phyloP scores from a whole-genome alignment of 2,888 invertebrate species.

The Agrotis segetum region DNA sequence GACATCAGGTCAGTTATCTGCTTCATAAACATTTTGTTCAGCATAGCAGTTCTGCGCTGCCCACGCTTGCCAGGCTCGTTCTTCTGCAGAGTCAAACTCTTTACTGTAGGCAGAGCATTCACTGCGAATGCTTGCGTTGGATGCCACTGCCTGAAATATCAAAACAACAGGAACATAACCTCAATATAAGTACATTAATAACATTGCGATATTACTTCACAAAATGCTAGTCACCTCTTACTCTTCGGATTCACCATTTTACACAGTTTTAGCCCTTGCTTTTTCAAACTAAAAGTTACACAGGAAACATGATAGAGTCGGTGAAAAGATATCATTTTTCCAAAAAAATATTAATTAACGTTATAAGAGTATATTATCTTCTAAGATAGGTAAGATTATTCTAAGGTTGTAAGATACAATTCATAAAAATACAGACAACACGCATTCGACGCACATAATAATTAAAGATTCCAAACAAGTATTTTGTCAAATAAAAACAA shows the following conservation, averaged over 20 bases:
- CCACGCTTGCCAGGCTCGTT: conserved; percentile 89
- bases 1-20: conserved; percentile 95
- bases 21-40: conserved; percentile 96
- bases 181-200: conserved; percentile 44
- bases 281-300: conserved; percentile 75
- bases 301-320: conserved; percentile 80
- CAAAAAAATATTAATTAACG: conserved; percentile 14
- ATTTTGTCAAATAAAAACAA: conserved; percentile 29
- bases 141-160: conserved; percentile 80
- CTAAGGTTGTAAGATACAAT: conserved; percentile 26
- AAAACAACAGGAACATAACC: conserved; percentile 55
- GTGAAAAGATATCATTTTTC: conserved; percentile 72
- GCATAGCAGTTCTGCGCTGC: conserved; percentile 91
- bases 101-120: conserved; percentile 78
- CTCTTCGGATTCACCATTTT: conserved; percentile 85
- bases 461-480: conserved; percentile 16
- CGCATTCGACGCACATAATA: conserved; percentile 1
- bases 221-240: conserved; percentile 74
- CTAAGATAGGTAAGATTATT: conserved; percentile 3
- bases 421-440: conserved; percentile 31
- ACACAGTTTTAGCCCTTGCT: conserved; percentile 82
- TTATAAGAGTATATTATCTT: not conserved
- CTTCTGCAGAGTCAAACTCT: conserved; percentile 84
- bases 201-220: not conserved
- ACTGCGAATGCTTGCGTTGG: conserved; percentile 69